These are phyloP conservation scores for Brotula barbata DNA, from an alignment of 2,797 vertebrate genomes.

Conservation along the genomic window DNA sequence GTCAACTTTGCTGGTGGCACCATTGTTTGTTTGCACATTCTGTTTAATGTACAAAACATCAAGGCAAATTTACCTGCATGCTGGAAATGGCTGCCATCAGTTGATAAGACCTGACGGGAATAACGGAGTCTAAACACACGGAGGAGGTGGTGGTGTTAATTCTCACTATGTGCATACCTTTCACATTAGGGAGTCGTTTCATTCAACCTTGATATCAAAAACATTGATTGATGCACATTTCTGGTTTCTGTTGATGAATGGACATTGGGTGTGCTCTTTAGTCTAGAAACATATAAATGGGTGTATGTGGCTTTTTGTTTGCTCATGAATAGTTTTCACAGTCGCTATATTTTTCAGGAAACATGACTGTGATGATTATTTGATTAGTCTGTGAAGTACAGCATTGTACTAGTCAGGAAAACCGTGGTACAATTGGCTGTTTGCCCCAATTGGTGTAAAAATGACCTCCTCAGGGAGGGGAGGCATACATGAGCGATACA, in stretches of 20 bases:
- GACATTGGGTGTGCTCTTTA: conserved; percentile 10
- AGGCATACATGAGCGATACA: background rate
- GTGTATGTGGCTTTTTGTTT: conserved; percentile 42
- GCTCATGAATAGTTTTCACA: conserved; percentile 48
- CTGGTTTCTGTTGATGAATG: conserved; percentile 5
- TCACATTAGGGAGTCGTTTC: too few species aligned
- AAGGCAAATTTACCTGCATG: too few species aligned
- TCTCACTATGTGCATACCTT: too few species aligned
- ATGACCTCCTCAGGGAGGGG: conserved; percentile 1
- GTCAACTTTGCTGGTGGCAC: too few species aligned
- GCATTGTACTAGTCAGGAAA: conserved; percentile 60
- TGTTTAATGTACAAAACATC: too few species aligned
- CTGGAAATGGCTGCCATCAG: too few species aligned
- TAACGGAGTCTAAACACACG: too few species aligned
- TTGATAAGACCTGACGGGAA: too few species aligned
- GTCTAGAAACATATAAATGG: background rate
- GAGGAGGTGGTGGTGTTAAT: too few species aligned
- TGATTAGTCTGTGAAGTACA: conserved; percentile 43
- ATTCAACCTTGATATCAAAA: too few species aligned
- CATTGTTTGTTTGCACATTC: too few species aligned
- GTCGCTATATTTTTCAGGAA: conserved; percentile 30
- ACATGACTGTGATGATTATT: conserved; percentile 54
- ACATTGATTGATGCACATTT: too few species aligned
- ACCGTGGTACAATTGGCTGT: conserved; percentile 45
- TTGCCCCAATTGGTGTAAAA: conserved; percentile 37